A percentile compares a stretch with the other conserved stretches of the same genome.
phyloP scores from a whole-genome alignment of 2,113 vertebrate genomes.

The Melanotaenia duboulayi region DNA sequence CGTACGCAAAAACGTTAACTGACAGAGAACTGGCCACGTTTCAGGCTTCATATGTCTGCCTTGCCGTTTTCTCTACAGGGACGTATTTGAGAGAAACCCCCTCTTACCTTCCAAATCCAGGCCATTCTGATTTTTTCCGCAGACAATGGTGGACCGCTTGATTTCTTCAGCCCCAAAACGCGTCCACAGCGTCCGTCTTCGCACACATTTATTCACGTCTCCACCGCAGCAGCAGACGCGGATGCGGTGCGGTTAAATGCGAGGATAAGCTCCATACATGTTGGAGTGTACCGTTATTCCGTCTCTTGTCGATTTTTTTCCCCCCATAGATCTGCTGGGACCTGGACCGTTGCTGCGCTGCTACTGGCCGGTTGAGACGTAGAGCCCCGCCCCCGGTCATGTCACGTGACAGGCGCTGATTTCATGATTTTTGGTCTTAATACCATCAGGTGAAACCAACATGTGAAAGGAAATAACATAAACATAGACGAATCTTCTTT shows the following conservation, averaged over 20 bases:
- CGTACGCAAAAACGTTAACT: slow-evolving; percentile 15
- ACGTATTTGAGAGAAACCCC: slow-evolving; percentile 9
- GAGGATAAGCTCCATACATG: slow-evolving; percentile 52
- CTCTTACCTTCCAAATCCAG: slow-evolving; percentile 86
- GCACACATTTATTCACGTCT: slow-evolving; percentile 17
- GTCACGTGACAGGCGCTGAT: slow-evolving; percentile 67
- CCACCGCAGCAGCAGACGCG: slow-evolving; percentile 12
- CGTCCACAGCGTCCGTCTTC: slow-evolving; percentile 33
- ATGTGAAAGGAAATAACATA: slow-evolving; percentile 1
- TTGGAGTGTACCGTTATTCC: slow-evolving; percentile 73
- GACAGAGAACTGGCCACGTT: background rate
- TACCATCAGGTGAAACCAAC: slow-evolving; percentile 1
- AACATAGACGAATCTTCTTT: background rate
- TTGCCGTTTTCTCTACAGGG: no score
- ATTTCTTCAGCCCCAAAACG: slow-evolving; percentile 28
- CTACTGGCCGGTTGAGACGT: slow-evolving; percentile 64
- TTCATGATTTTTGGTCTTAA: slow-evolving; percentile 31
- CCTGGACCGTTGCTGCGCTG: slow-evolving; percentile 44
- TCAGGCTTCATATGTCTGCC: background rate
- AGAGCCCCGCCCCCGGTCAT: slow-evolving; percentile 54
- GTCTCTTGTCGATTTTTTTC: slow-evolving; percentile 39
- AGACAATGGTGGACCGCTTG: slow-evolving; percentile 71
- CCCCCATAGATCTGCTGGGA: slow-evolving; percentile 52
- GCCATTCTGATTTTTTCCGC: slow-evolving; percentile 76
- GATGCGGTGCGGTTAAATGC: slow-evolving; percentile 12